phyloP scores from a whole-genome alignment of 2,113 vertebrate species.

The Campylorhamphus procurvoides region DNA sequence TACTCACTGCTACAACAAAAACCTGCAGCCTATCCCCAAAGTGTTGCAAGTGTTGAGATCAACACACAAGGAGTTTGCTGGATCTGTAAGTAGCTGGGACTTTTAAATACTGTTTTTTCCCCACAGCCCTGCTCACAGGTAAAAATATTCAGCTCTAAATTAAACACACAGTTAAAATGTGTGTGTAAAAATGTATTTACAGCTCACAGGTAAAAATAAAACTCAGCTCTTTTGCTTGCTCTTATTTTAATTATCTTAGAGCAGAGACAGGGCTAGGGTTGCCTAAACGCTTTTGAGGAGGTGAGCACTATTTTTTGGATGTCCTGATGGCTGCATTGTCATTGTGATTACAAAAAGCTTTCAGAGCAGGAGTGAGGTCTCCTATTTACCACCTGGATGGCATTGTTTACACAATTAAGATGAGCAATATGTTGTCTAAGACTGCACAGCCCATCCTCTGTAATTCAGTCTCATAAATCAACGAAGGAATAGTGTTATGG shows the following conservation, averaged over 20 bases:
- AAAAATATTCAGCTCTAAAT: neutral
- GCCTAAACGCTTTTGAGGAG: neutral
- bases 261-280: neutral
- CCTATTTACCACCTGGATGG: neutral
- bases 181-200: neutral
- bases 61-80: neutral
- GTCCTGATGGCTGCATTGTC: neutral
- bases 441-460: neutral
- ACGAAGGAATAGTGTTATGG: neutral
- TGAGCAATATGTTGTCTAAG: neutral
- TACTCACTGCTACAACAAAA: neutral
- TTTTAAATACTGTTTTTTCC: neutral
- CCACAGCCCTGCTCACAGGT: neutral
- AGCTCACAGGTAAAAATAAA: neutral
- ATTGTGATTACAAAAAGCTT: neutral
- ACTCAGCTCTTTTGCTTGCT: neutral
- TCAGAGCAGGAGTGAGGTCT: neutral
- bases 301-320: neutral
- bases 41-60: neutral
- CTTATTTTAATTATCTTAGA: neutral
- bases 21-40: neutral
- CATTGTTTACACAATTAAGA: neutral
- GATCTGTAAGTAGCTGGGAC: neutral
- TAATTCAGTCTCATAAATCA: neutral
- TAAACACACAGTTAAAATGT: neutral